Percentiles rank a stretch among this genome's conserved stretches.
Evolutionary conservation across 2,113 vertebrate genomes (phyloP).

Genomic region (Chascanopsetta lugubris): DNA sequence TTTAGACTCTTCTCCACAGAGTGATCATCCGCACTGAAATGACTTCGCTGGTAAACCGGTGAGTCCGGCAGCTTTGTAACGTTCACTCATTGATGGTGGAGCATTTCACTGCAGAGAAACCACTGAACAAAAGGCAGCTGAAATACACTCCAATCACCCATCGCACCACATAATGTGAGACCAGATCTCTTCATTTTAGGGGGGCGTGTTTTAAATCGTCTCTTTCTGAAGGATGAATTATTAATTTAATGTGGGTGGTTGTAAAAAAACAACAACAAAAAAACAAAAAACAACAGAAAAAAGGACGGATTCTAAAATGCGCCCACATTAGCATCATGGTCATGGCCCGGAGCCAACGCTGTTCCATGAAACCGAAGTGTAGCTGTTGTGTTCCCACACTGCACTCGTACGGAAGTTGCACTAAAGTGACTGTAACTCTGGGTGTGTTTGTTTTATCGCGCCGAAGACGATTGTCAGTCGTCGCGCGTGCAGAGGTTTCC

Average conservation of each 20-base stretch:
- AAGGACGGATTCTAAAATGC: conserved; percentile 10
- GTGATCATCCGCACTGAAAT: too few species aligned
- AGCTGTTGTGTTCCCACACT: neutral
- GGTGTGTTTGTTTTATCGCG: conserved; percentile 29
- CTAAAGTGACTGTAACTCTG: neutral
- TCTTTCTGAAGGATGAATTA: conserved; percentile 15
- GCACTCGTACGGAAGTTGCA: neutral
- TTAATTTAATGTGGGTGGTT: conserved; percentile 7
- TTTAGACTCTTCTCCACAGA: too few species aligned
- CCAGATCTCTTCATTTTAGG: neutral
- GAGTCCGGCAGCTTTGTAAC: too few species aligned
- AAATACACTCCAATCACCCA: neutral
- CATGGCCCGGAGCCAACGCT: conserved; percentile 9
- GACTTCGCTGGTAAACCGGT: too few species aligned
- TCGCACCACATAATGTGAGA: neutral
- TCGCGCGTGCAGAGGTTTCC: conserved; percentile 6
- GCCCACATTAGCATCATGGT: conserved; percentile 8
- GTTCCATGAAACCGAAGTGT: neutral
- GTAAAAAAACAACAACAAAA: too few species aligned
- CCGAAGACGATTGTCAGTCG: neutral
- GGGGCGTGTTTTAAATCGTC: conserved; percentile 13
- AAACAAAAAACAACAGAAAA: conserved; percentile 14
- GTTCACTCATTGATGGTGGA: too few species aligned
- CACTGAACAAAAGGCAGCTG: neutral
- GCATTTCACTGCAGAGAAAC: neutral